Base-by-base conservation (phyloP, 1,140 invertebrate genomes). In the Asobara japonica region DNA sequence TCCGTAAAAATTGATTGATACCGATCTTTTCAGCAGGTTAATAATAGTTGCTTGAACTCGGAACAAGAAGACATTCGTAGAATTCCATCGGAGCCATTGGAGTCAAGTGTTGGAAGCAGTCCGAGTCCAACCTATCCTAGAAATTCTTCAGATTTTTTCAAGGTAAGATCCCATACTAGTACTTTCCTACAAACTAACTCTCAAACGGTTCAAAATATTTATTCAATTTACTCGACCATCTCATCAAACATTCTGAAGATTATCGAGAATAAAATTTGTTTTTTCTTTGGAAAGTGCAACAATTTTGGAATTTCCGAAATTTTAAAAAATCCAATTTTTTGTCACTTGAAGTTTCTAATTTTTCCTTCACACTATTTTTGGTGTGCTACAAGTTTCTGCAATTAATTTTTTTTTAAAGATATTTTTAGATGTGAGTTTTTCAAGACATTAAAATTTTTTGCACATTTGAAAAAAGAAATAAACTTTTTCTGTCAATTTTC, bases 111-210 rank as follows among this genome's bases (percentile, higher is more conserved):
- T 33, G 86, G 85, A 51, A 87, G 84, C 67, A 86, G 83, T 71
- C 86, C 87, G 4, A 88, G 86, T 77, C 86, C 83, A 41, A 83
- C 83, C 70, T 89, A 87, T 78, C 83, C 84, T 74, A 83, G 83
- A 76, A 87, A 87, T 74, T 85, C 88, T 71, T 83, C 88, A 16
- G 87, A 89, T 56, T 89, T 89, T 82, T 89, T 89, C 75, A 89
- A 89, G 84, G 88, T 89, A 82, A 65, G 31, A 33, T 10, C 7
- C 18, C 16, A 56, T 56, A 36, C 20, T 5, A 56, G 11, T 25
- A 18, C 18, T 3, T 10, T 25, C 22, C n/a, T n/a, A n/a, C n/a
- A n/a, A n/a, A n/a, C n/a, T n/a, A n/a, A n/a, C n/a, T n/a, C n/a
- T n/a, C n/a, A n/a, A n/a, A n/a, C n/a, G n/a, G n/a, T n/a, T n/a